Evolutionary conservation across 2,888 invertebrate genomes (phyloP), one percentile per base, ranked within the genome.

Genomic region (Cephus pygmeus): DNA sequence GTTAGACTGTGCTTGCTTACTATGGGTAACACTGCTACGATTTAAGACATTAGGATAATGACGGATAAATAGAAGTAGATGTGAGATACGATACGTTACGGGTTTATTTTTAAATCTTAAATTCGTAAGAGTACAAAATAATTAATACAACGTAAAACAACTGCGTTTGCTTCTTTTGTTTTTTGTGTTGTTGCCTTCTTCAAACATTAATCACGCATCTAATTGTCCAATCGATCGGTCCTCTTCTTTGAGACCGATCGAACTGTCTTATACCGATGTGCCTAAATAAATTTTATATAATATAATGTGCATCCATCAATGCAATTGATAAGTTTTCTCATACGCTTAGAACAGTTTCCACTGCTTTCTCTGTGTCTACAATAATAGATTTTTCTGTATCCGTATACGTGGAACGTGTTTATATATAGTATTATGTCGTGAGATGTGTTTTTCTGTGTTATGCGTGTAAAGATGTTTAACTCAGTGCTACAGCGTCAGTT

Each of bases 1-100:
- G 92, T 95, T 23, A 93, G 95, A 83, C 93, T 94, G 75, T 95
- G 95, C 84, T 93, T 95, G 91, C 92, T 96, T 4, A 92, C 95
- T 77, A 91, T 94, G 82, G 96, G 96, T 75, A 95, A 95, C 80
- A 83, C 84, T 15, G 79, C 85, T 81, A 76, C 81, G 36, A 80
- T 83, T 73, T 84, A 79, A 71, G 15, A 12, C 1, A 34, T n/a
- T 34, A 73, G 11, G 15, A 33, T 15, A 69, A 69, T 30, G 69
- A 69, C 12, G 71, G 31, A 71, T 23, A 15, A 31, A 34, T 33
- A 15, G 30, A 11, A 56, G 1, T 6, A 56, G 23, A 15, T 23
- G 23, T 34, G 78, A 76, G 80, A 83, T 76, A 81, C 81, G 74
- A 86, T 85, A 85, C 84, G 84, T 86, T 87, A 88, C 85, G 87